phyloP scores from a whole-genome alignment of 2,888 invertebrate species.

The Gymnosoma rotundatum region DNA sequence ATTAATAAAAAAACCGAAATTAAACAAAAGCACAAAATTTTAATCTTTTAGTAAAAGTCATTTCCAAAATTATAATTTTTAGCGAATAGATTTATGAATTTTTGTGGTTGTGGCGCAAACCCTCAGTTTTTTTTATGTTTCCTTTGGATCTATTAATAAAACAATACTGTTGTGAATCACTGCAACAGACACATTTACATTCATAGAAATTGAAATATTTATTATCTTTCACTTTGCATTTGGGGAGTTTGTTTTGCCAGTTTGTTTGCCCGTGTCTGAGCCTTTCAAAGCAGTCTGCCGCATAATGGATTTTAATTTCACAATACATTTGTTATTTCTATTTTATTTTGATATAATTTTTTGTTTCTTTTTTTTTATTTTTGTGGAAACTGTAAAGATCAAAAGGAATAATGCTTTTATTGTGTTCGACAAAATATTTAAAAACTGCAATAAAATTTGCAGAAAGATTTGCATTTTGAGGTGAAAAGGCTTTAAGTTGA shows the following conservation, averaged over 20 bases:
- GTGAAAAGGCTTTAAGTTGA: no score
- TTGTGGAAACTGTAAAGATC: constrained; percentile 21
- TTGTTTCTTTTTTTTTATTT: neutral
- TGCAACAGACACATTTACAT: constrained; percentile 48
- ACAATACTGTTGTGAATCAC: constrained; percentile 36
- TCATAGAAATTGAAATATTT: constrained; percentile 49
- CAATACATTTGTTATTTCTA: constrained; percentile 64
- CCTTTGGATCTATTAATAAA: no score
- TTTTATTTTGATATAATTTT: constrained; percentile 27
- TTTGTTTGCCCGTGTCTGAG: neutral
- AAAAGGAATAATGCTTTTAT: constrained; percentile 55
- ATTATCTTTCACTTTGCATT: constrained; percentile 48
- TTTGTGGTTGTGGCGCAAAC: neutral
- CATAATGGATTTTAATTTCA: constrained; percentile 69
- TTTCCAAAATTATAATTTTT: constrained; percentile 49
- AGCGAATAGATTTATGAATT: constrained; percentile 17
- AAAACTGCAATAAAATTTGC: neutral
- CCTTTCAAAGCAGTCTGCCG: constrained; percentile 58
- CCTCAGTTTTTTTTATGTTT: constrained; percentile 2
- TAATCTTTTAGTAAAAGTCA: constrained; percentile 12
- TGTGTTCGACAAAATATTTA: constrained; percentile 26
- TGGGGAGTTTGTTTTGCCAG: neutral
- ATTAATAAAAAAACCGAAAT: no score
- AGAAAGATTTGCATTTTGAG: neutral
- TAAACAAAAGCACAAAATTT: neutral